phyloP scores from a whole-genome alignment of 2,888 invertebrate species.

The Limnephilus auricula region DNA sequence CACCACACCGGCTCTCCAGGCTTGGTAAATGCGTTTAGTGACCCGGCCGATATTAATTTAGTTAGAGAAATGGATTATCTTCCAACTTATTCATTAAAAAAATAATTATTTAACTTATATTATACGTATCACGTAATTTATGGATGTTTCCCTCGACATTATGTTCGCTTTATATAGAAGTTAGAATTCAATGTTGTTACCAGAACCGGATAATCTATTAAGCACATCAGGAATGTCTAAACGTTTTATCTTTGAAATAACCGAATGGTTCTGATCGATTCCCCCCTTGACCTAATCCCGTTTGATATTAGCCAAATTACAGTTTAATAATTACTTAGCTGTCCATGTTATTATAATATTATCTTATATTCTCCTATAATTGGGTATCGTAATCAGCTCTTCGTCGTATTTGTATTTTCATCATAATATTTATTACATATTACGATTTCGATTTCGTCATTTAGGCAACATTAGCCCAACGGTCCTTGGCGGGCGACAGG shows the following conservation, averaged over 20 bases:
- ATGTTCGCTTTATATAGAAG: slow-evolving; percentile 66
- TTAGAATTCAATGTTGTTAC: slow-evolving; percentile 66
- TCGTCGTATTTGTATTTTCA: slow-evolving; percentile 65
- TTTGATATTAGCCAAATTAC: slow-evolving; percentile 67
- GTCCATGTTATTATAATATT: slow-evolving; percentile 64
- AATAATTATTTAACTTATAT: slow-evolving; percentile 57
- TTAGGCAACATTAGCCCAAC: slow-evolving; percentile 61
- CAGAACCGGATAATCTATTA: slow-evolving; percentile 60
- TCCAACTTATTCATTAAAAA: slow-evolving; percentile 52
- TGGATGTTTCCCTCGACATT: slow-evolving; percentile 49
- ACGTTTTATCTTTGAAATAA: slow-evolving; percentile 60
- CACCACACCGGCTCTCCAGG: slow-evolving; percentile 30
- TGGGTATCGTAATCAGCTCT: slow-evolving; percentile 66
- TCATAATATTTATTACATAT: slow-evolving; percentile 60
- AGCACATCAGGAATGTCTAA: slow-evolving; percentile 56
- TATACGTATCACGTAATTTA: slow-evolving; percentile 55
- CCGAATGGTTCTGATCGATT: slow-evolving; percentile 61
- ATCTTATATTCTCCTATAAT: slow-evolving; percentile 66
- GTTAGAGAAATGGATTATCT: slow-evolving; percentile 57
- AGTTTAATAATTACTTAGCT: slow-evolving; percentile 66
- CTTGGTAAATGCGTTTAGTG: slow-evolving; percentile 11
- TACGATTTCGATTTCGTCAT: slow-evolving; percentile 61
- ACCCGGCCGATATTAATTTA: slow-evolving; percentile 53
- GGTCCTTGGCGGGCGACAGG: slow-evolving; percentile 1
- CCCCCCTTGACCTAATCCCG: slow-evolving; percentile 61